Evolutionary conservation across 2,888 invertebrate genomes (phyloP).

Genomic region (Idaea aversata): DNA sequence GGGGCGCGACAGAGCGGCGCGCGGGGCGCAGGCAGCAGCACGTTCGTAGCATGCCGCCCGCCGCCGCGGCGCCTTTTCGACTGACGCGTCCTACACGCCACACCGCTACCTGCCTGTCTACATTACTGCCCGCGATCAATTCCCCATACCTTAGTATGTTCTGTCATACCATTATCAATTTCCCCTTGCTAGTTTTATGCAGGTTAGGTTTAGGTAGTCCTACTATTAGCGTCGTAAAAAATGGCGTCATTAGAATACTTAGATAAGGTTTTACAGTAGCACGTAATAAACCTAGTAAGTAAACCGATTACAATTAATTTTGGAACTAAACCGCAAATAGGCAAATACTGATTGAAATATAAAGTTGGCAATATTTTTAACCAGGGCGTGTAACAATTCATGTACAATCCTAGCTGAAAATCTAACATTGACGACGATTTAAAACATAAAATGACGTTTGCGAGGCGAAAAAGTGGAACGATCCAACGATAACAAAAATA

Average conservation of each 20-base stretch:
- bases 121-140: slow-evolving; percentile 39
- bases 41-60: slow-evolving; percentile 63
- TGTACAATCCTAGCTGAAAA: slow-evolving; percentile 12
- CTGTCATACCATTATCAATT: slow-evolving; percentile 21
- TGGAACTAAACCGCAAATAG: background rate
- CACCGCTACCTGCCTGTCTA: slow-evolving; percentile 37
- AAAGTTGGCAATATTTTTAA: background rate
- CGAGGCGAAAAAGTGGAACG: slow-evolving; percentile 61
- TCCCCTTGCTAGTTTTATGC: slow-evolving; percentile 12
- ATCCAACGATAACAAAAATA: slow-evolving; percentile 69
- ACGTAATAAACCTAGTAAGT: too few species aligned
- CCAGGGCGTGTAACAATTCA: slow-evolving; percentile 25
- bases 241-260: background rate
- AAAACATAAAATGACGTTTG: slow-evolving; percentile 45
- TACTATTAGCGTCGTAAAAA: background rate
- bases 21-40: slow-evolving; percentile 60
- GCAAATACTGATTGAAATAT: background rate
- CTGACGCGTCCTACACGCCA: slow-evolving; percentile 62
- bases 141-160: background rate
- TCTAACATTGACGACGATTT: slow-evolving; percentile 22
- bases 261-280: background rate
- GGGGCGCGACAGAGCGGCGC: slow-evolving; percentile 41
- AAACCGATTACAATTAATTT: too few species aligned
- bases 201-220: background rate
- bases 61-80: slow-evolving; percentile 66